Base-by-base conservation (phyloP, 2,888 invertebrate species). In the Selenia dentaria region DNA sequence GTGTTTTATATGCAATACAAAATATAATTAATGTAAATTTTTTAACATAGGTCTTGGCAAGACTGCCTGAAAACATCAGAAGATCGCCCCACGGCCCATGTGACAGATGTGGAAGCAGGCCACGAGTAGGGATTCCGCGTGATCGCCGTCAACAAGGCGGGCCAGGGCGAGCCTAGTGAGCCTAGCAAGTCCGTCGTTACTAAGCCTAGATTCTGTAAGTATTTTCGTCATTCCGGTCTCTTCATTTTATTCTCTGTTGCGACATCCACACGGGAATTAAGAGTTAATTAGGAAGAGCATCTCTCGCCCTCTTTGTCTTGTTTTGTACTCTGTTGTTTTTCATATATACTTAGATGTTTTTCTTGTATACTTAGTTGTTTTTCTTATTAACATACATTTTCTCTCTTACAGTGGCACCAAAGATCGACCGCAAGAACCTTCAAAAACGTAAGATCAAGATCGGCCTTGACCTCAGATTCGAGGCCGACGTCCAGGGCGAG, bases 401-500 rank as follows among this genome's bases (percentile, higher is more conserved):
- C 50, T 10, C 31, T 6, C 29, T 12, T 5, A 57, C 89, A 96
- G 96, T 99, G 91, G 98, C 98, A 56, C 99, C 99, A n/a, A 94
- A 95, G 64, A 99, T 99, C 84, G 98, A 99, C 85, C 95, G 98
- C 56, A 98, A 97, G 75, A 96, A 97, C 73, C 91, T 99, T 4
- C 95, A 96, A 62, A 97, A 96, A 83, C 95, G 96, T 67, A 93
- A 95, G 50, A 92, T 99, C 74, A 96, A 98, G 62, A 94, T 95
- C 50, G 99, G 99, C 2, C 96, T 97, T 82, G 88, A 96, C 55
- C 92, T 99, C 59, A 96, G 96, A 57, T 93, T 99, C 78, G 97
- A 98, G 67, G 97, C 98, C 20, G 96, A 96, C 64, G 95, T 98
- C 56, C 95, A 96, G 70, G 99, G 99, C 53, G 99, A 99, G 87